These are phyloP conservation scores for Cydia amplana DNA, from an alignment of 1,140 invertebrate genomes.

Conservation along the genomic window DNA sequence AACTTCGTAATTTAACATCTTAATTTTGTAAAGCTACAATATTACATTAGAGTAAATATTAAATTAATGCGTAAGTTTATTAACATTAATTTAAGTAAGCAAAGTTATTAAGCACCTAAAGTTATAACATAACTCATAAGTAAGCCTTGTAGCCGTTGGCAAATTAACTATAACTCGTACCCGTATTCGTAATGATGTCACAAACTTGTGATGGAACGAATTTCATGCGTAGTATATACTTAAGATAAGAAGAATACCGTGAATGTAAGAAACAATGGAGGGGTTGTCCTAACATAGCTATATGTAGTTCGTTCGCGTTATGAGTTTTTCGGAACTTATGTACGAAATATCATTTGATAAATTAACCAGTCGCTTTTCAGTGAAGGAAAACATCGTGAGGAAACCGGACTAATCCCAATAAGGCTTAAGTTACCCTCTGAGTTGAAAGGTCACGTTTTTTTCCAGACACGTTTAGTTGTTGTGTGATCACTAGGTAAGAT, in stretches of 20 bases:
- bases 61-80: not conserved
- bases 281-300: too few species aligned
- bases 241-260: conserved; percentile 6
- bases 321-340: too few species aligned
- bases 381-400: too few species aligned
- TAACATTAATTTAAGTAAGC: conserved; percentile 7
- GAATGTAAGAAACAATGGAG: not conserved
- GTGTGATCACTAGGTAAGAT: too few species aligned
- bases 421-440: too few species aligned
- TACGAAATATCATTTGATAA: too few species aligned
- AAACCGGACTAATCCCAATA: too few species aligned
- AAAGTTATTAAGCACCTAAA: not conserved
- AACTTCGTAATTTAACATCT: not conserved
- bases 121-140: conserved; percentile 13
- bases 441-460: too few species aligned
- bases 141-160: not conserved
- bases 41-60: conserved; percentile 10
- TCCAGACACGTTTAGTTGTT: too few species aligned
- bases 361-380: too few species aligned
- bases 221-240: conserved; percentile 9
- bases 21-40: not conserved
- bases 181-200: conserved; percentile 1
- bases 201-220: conserved; percentile 15
- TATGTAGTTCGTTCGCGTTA: too few species aligned
- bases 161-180: conserved; percentile 17